Conservation (phyloP, 2,888 invertebrate species). For the Dryadula phaetusa region DNA sequence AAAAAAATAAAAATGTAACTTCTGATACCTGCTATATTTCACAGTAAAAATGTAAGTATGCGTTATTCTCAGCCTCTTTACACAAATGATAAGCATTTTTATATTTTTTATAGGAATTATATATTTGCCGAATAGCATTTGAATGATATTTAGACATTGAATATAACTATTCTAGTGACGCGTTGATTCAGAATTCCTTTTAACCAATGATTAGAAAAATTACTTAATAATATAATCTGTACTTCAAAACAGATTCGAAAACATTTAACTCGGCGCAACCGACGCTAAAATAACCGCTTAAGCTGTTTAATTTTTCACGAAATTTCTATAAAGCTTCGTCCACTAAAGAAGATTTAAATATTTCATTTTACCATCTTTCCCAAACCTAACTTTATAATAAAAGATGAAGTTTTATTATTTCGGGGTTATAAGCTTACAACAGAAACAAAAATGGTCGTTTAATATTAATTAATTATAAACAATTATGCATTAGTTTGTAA, state of each 20-base stretch:
- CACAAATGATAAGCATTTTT: too few species aligned
- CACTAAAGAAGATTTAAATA: conserved; percentile 31
- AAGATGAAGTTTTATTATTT: conserved; percentile 19
- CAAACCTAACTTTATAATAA: conserved; percentile 5
- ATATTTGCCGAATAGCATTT: too few species aligned
- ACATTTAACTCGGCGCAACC: conserved; percentile 36
- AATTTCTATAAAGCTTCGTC: conserved; percentile 33
- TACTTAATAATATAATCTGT: conserved; percentile 12
- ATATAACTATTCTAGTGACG: too few species aligned
- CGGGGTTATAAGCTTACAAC: background rate
- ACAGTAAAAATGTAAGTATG: too few species aligned
- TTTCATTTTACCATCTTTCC: conserved; percentile 28
- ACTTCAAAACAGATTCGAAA: conserved; percentile 32
- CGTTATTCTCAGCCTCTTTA: too few species aligned
- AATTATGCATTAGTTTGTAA: too few species aligned
- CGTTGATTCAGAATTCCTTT: background rate
- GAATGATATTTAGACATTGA: too few species aligned
- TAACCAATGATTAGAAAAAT: conserved; percentile 8
- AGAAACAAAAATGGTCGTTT: too few species aligned
- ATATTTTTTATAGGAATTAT: too few species aligned
- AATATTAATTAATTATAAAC: too few species aligned
- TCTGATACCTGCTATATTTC: too few species aligned
- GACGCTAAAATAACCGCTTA: conserved; percentile 41
- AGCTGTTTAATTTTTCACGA: conserved; percentile 42
- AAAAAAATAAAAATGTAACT: too few species aligned